Evolutionary conservation across 2,888 invertebrate genomes (phyloP).

Genomic region (Metopia argyrocephala): DNA sequence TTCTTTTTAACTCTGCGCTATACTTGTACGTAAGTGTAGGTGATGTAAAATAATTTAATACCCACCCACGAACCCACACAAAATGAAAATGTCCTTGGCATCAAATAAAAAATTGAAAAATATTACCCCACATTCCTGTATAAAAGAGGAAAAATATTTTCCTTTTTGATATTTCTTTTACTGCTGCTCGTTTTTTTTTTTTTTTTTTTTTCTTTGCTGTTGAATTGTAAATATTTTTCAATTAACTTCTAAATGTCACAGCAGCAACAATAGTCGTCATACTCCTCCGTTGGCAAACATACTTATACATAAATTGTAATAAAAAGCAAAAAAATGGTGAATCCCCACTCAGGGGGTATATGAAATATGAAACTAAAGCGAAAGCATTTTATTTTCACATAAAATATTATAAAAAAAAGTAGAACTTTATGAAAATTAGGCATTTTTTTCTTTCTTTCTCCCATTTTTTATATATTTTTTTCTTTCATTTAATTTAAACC

Average conservation of each 20-base stretch:
- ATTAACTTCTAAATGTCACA: conserved; percentile 48
- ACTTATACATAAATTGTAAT: not conserved
- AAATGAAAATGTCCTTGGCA: not conserved
- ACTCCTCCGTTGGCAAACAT: not conserved
- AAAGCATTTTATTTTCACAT: not conserved
- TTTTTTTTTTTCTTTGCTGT: not conserved
- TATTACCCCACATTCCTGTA: not conserved
- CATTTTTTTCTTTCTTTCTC: no score
- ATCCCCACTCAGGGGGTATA: not conserved
- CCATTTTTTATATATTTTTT: no score
- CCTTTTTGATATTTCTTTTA: no score
- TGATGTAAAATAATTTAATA: not conserved
- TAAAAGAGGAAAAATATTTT: no score
- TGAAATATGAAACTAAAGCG: not conserved
- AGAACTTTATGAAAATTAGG: no score
- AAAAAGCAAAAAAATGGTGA: not conserved
- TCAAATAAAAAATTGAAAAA: not conserved
- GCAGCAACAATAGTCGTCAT: not conserved
- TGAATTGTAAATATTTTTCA: conserved; percentile 36
- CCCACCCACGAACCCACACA: not conserved
- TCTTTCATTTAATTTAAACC: no score
- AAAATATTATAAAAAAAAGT: no score
- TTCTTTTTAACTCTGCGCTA: not conserved
- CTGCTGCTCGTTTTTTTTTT: not conserved
- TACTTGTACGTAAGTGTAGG: not conserved